Conservation (phyloP, 2,888 invertebrate genomes). For the Megastigmus dorsalis region DNA sequence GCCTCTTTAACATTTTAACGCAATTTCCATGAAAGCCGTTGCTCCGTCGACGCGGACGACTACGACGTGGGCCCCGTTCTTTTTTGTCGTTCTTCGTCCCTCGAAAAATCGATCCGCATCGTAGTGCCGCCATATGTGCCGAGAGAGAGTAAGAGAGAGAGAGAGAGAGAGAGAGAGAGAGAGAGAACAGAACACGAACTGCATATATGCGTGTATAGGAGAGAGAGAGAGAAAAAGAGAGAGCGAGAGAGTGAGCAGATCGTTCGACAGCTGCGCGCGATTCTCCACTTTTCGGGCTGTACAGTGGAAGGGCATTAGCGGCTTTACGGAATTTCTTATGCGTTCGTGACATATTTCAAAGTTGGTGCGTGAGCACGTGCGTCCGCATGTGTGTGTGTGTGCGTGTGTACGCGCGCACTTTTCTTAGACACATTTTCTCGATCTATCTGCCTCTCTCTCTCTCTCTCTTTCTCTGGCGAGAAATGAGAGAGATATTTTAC, state of each 20-base stretch:
- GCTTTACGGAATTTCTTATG: conserved; percentile 52
- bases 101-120: conserved; percentile 47
- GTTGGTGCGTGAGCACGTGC: no score
- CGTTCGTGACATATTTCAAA: conserved; percentile 50
- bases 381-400: no score
- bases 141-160: not conserved
- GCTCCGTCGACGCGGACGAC: not conserved
- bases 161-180: no score
- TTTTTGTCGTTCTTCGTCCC: not conserved
- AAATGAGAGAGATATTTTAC: conserved; percentile 45
- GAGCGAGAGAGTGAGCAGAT: not conserved
- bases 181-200: no score
- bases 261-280: conserved; percentile 46
- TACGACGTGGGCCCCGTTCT: no score
- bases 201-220: not conserved
- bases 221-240: no score
- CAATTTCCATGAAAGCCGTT: conserved; percentile 49
- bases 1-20: conserved; percentile 50
- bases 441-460: not conserved
- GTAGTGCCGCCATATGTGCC: conserved; percentile 46
- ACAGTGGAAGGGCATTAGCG: conserved; percentile 37
- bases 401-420: no score
- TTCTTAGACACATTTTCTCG: not conserved
- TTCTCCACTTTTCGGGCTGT: not conserved
- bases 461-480: not conserved